phyloP scores from a whole-genome alignment of 2,888 invertebrate genomes.

The Fissipunctia ypsillon region DNA sequence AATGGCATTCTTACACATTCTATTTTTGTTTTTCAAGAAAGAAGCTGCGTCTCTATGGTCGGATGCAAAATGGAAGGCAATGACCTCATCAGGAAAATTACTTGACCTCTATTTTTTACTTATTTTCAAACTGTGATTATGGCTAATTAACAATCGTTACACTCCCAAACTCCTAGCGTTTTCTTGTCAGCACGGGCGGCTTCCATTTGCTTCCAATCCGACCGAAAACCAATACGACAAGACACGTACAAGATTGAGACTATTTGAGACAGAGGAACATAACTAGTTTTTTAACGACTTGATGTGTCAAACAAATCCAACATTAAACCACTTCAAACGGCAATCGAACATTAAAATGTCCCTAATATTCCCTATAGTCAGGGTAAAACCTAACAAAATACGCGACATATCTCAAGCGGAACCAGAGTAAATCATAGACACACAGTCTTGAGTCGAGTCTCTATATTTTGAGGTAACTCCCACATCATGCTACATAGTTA shows the following conservation, averaged over 20 bases:
- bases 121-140: conserved; percentile 5
- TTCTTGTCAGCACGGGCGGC: not conserved
- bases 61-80: conserved; percentile 1
- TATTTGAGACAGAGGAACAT: too few species aligned
- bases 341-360: too few species aligned
- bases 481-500: conserved; percentile 59
- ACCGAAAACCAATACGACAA: not conserved
- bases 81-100: not conserved
- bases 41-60: not conserved
- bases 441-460: conserved; percentile 29
- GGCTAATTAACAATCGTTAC: conserved; percentile 4
- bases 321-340: too few species aligned
- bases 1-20: conserved; percentile 14
- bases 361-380: too few species aligned
- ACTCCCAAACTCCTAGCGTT: not conserved
- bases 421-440: conserved; percentile 37
- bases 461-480: conserved; percentile 50
- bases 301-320: not conserved
- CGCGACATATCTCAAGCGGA: conserved; percentile 13
- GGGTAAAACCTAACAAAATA: not conserved
- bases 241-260: not conserved
- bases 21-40: conserved; percentile 14
- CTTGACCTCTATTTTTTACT: not conserved
- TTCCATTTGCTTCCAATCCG: not conserved
- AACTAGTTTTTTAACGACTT: too few species aligned